phyloP scores from a whole-genome alignment of 2,888 invertebrate genomes.

The Diaperis boleti region DNA sequence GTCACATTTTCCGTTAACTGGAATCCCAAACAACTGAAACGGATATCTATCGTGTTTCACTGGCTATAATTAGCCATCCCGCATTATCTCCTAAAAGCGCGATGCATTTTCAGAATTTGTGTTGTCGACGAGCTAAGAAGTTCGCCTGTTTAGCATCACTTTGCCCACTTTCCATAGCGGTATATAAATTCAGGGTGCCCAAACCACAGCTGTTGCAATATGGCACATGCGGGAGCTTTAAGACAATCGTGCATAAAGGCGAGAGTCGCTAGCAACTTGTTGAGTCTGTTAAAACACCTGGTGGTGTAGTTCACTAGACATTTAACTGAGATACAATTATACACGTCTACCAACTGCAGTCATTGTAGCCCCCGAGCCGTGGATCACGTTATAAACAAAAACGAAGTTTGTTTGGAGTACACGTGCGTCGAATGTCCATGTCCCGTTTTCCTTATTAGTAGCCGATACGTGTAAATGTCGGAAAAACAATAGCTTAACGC shows the following conservation, averaged over 20 bases:
- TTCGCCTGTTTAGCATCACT: background rate
- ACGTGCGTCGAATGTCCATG: no score
- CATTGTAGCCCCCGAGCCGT: background rate
- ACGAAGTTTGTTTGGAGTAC: no score
- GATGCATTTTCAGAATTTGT: background rate
- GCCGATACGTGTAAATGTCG: no score
- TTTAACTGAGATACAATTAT: conserved; percentile 1
- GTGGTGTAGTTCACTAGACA: conserved; percentile 16
- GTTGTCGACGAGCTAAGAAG: background rate
- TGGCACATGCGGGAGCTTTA: conserved; percentile 12
- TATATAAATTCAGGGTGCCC: conserved; percentile 2
- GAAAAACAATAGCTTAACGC: background rate
- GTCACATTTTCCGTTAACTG: background rate
- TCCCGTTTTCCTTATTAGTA: no score
- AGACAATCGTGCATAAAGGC: conserved; percentile 11
- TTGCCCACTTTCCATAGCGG: no score
- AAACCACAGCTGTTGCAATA: conserved; percentile 38
- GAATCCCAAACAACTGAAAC: background rate
- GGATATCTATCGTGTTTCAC: background rate
- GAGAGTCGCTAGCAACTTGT: conserved; percentile 37
- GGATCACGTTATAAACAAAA: background rate
- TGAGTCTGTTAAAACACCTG: conserved; percentile 35
- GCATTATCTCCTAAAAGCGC: background rate
- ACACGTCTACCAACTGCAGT: conserved; percentile 1
- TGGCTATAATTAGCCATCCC: background rate